Evolutionary conservation across 2,888 invertebrate species (phyloP), one percentile per base, ranked within the genome.

Genomic region (Griposia aprilina): DNA sequence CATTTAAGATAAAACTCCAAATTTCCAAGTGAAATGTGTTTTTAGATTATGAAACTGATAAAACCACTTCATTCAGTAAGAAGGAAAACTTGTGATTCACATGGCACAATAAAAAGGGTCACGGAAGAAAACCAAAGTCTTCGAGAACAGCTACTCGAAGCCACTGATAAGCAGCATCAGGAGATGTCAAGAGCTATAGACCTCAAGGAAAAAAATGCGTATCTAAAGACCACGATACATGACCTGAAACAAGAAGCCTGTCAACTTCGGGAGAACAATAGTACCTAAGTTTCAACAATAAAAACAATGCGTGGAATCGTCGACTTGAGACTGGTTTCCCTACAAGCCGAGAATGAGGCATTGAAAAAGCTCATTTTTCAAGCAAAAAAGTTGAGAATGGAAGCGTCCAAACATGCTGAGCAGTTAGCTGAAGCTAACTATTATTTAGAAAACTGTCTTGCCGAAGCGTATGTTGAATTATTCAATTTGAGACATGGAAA

Each of bases 151-250:
- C 86, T 96, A 10, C 80, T 88, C 0, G 91, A 92, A 74, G 93
- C 92, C 0, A 95, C 93, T 0, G 92, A 94, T n/a, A 95, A 94
- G 74, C 95, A 96, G 72, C 96, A 96, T 50, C 96, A 95, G 82
- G 95, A 96, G 77, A 96, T 96, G 96, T 89, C 92, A 30, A 93
- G 96, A 88, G 96, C 96, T 1, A 96, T 96, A n/a, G 90, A 93
- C 68, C 87, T 96, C 3, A 94, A 93, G 76, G 92, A 94, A 73
- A 94, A 93, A 73, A 95, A 96, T 76, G 67, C 71, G 5, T 69
- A 83, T 68, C 82, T 96, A 20, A 90, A 85, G 67, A 83, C 85
- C 15, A 86, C 90, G 82, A 81, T 96, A 69, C 92, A 92, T 55
- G 86, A 90, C 60, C 90, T 92, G 0, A 92, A 93, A 79, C 45